Conservation (phyloP, 1,140 invertebrate genomes). For the Adelges cooleyi region DNA sequence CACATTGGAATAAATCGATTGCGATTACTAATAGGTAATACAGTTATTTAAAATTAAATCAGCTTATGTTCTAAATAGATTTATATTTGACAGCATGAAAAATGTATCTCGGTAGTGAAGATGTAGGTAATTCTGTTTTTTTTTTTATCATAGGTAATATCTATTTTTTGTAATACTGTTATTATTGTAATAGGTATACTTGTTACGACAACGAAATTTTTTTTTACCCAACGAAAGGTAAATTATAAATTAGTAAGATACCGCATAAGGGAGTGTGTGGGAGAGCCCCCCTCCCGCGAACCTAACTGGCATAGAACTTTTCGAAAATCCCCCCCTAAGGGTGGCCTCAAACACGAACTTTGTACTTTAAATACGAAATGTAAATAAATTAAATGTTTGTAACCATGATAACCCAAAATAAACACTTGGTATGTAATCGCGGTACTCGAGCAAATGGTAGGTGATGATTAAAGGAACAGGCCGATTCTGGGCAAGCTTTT, state of each 20-base stretch:
- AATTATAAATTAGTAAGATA: neutral
- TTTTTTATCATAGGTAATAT: neutral
- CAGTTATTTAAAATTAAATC: neutral
- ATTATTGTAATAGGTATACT: neutral
- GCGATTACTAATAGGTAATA: neutral
- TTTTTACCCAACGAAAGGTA: no score
- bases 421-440: no score
- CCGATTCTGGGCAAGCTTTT: no score
- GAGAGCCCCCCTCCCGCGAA: neutral
- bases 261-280: neutral
- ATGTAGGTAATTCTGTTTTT: neutral
- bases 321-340: no score
- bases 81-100: neutral
- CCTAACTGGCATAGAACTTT: no score
- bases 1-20: neutral
- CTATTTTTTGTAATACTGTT: neutral
- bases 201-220: neutral
- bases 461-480: no score
- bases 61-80: neutral
- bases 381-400: no score
- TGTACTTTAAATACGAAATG: no score
- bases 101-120: neutral
- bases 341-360: no score
- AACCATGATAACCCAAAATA: no score
- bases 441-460: no score